Evolutionary conservation across 30 jellyfish, hydroid and myxozoan species (phyloP), one percentile per base, ranked within the genome.

Genomic region (Hydractinia symbiolongicarpus): DNA sequence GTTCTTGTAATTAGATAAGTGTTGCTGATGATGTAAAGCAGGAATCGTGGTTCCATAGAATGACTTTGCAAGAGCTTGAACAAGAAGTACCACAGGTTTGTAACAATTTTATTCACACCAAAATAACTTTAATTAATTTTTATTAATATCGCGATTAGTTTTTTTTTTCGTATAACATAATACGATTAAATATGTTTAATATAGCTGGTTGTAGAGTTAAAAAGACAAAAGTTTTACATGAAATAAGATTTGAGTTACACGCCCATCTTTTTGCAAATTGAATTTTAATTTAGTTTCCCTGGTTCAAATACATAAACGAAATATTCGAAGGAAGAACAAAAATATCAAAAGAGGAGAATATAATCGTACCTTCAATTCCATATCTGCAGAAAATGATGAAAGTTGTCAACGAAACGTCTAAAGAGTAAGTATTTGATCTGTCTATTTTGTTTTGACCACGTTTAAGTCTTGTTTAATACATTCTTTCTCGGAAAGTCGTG

Each of bases 21-120:
- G 95, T 94, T 8, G 83, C 96, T 58, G 99, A 94, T 73, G 99
- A 94, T 77, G 93, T 79, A 58, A 94, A 94, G 61, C 95, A 95
- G 30, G 96, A 94, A 70, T 80, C 99, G 17, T 94, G 99, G 99
- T 94, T 94, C 67, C 95, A 83, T 21, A 88, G 93, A 56, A 94
- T 94, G 97, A 86, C 92, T 40, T 69, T 88, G 52, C 86, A 82
- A 44, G 89, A 88, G 66, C 87, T 94, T 14, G 93, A 82, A n/a
- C 67, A 62, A 68, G 93, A 83, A 73, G 99, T 84, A 5, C 99
- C 99, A 62, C 95, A 85, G 61, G 99, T 94, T 79, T 80, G 96
- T 50, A 60, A 21, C 16, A 1, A 30, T 10, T 64, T 64, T 64
- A 6, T 6, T 6, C 52, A 7, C 9, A 30, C 44, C 44, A 30